Conservation (phyloP, 2,113 vertebrate genomes). For the Clinocottus analis region DNA sequence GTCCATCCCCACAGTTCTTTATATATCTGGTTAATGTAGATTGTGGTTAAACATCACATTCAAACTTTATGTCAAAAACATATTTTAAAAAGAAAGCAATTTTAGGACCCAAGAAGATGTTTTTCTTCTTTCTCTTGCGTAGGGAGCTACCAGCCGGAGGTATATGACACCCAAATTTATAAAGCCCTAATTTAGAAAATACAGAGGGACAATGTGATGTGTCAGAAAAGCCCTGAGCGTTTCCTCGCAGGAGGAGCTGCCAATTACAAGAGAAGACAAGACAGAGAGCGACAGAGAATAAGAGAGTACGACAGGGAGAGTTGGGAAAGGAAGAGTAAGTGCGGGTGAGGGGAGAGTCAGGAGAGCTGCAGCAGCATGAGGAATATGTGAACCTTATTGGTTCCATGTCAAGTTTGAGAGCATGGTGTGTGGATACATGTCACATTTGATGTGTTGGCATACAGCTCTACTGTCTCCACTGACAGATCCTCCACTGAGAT, state of each 20-base stretch:
- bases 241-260: constrained; percentile 42
- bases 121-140: neutral
- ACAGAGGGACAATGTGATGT: constrained; percentile 15
- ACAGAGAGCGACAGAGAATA: constrained; percentile 11
- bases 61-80: neutral
- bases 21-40: neutral
- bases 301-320: constrained; percentile 15
- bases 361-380: constrained; percentile 14
- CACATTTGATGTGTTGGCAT: constrained; percentile 55
- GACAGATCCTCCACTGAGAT: constrained; percentile 34
- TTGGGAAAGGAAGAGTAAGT: constrained; percentile 9
- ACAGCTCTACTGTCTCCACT: constrained; percentile 37
- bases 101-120: neutral
- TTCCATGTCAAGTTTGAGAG: neutral
- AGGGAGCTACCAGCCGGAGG: constrained; percentile 1
- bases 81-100: constrained; percentile 1
- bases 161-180: neutral
- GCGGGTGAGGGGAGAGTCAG: constrained; percentile 19
- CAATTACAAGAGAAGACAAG: constrained; percentile 35
- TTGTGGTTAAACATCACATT: neutral
- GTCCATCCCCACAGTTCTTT: neutral
- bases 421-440: neutral
- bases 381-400: constrained; percentile 20
- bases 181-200: constrained; percentile 20
- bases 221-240: constrained; percentile 23